These are phyloP conservation scores for Dryococelus australis DNA, from an alignment of 2,888 invertebrate genomes.

Conservation along the genomic window DNA sequence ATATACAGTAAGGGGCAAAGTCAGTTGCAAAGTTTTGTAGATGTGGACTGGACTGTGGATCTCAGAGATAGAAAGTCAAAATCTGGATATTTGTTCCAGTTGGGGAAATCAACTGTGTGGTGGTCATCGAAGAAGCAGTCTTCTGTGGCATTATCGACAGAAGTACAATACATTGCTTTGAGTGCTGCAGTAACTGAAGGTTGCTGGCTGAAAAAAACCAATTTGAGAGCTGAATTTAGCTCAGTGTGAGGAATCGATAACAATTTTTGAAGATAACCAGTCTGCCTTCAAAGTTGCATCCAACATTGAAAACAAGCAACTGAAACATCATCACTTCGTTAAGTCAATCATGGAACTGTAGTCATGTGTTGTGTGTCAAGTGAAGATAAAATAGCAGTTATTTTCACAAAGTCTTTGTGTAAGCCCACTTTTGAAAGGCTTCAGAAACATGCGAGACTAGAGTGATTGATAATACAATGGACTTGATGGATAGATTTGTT, in stretches of 20 bases:
- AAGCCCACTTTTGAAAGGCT: neutral
- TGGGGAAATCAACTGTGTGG: neutral
- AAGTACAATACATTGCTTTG: neutral
- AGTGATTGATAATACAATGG: neutral
- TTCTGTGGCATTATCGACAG: neutral
- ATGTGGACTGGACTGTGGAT: neutral
- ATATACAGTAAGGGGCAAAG: neutral
- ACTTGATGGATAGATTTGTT: neutral
- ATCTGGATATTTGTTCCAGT: neutral
- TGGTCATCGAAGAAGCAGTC: neutral
- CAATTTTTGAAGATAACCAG: neutral
- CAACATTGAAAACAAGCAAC: neutral
- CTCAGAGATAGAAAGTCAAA: neutral
- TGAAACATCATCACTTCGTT: conserved; percentile 16
- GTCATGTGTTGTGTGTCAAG: neutral
- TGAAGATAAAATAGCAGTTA: neutral
- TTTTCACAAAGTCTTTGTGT: neutral
- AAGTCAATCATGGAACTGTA: neutral
- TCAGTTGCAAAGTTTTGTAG: neutral
- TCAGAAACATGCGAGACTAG: neutral
- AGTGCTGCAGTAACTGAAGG: neutral
- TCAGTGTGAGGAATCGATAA: neutral
- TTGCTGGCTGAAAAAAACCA: neutral
- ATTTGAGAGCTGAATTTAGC: neutral
- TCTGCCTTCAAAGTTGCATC: neutral